Evolutionary conservation across 2,113 vertebrate genomes (phyloP), one percentile per base, ranked within the genome.

Genomic region (Oncorhynchus keta): DNA sequence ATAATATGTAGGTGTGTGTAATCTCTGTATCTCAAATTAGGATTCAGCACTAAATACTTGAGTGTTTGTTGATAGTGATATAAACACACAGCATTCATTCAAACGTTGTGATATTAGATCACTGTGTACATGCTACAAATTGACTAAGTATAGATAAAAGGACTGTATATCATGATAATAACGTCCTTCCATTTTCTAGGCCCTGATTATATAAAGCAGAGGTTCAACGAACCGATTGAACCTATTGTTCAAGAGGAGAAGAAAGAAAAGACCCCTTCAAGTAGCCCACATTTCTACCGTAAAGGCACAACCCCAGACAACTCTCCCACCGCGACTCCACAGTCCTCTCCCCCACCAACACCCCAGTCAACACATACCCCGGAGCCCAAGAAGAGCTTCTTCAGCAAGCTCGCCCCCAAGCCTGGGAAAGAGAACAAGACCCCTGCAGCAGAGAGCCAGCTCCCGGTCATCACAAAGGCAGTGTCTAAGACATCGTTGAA

Each of bases 261-360:
- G 79, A 93, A 93, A 28, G 94, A 96, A 78, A 97, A 96, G 72
- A 92, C 94, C 35, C 94, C 95, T 57, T 95, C 96, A 77, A 93
- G 96, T 76, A 98, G 96, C 57, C 97, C 97, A 79, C 97, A 99
- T 88, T 99, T 99, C 90, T 99, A 99, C 89, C 93, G 97, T 51
- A 98, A 98, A 95, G 97, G 97, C 84, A 99, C 97, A 0, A 99
- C 97, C 4, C 97, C 97, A 30, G 91, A 85, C 67, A 86, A 79
- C 16, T 95, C 95, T 64, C 97, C 97, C 13, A 93, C 94, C 83
- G 79, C 87, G 39, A 97, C 94, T 69, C 95, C 95, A 13, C 91
- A 77, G 18, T 86, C 92, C 11, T 95, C 93, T 66, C 92, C 92
- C 12, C 91, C 93, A 7, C 77, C 94, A 8, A 94, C 95, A 68